These are phyloP conservation scores for Pangasius djambal DNA, from an alignment of 2,797 vertebrate genomes.

Conservation along the genomic window DNA sequence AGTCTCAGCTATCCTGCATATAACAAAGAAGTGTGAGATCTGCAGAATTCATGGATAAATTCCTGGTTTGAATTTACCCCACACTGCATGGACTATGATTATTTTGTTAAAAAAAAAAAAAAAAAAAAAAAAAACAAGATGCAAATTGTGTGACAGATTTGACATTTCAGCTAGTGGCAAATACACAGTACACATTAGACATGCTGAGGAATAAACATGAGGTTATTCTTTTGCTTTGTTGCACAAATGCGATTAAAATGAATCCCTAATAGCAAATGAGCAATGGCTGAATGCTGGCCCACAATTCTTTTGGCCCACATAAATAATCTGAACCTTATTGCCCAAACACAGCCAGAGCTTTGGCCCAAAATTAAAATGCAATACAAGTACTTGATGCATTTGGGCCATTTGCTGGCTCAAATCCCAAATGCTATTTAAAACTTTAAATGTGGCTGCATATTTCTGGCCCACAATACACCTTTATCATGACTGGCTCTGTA, in stretches of 20 bases:
- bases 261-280: not conserved
- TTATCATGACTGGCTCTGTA: not conserved
- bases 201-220: not conserved
- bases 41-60: not conserved
- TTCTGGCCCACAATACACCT: not conserved
- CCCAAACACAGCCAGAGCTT: not conserved
- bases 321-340: not conserved
- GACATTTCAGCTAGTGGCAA: not conserved
- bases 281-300: not conserved
- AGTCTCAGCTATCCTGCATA: not conserved
- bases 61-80: not conserved
- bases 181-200: not conserved
- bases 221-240: not conserved
- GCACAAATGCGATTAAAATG: not conserved
- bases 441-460: no score
- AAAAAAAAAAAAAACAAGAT: not conserved
- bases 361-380: not conserved
- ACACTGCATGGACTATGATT: not conserved
- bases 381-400: not conserved
- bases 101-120: not conserved
- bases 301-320: not conserved
- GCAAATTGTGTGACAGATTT: not conserved
- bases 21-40: not conserved
- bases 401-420: not conserved
- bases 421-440: not conserved